Evolutionary conservation across 2,888 invertebrate genomes (phyloP).

Genomic region (Pemphredon lugubris): DNA sequence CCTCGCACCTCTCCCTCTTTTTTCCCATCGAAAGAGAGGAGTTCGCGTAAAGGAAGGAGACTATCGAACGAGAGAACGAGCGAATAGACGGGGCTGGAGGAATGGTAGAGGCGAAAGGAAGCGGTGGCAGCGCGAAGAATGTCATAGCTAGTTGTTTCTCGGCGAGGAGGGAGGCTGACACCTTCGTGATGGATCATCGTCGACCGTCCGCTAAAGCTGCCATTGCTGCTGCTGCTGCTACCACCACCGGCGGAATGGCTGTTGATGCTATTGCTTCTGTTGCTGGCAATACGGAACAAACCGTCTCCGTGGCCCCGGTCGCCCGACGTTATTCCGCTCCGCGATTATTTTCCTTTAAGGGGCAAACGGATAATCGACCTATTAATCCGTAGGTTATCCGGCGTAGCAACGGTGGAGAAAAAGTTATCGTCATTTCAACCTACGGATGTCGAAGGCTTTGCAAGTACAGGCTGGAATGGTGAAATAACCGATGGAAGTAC

Average conservation of each 20-base stretch:
- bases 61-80: constrained; percentile 37
- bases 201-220: constrained; percentile 74
- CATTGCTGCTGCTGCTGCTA: constrained; percentile 68
- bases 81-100: constrained; percentile 61
- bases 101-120: constrained; percentile 68
- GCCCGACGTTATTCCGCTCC: constrained; percentile 18
- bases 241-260: constrained; percentile 48
- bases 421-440: too few relatives aligned
- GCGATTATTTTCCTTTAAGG: background rate
- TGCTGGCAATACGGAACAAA: constrained; percentile 56
- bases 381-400: too few relatives aligned
- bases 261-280: constrained; percentile 66
- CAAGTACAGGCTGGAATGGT: too few relatives aligned
- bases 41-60: constrained; percentile 29
- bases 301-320: constrained; percentile 22
- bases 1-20: background rate
- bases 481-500: too few relatives aligned
- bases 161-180: constrained; percentile 76
- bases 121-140: constrained; percentile 77
- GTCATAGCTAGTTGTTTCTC: constrained; percentile 80
- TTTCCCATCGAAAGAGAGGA: constrained; percentile 14
- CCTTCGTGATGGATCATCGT: constrained; percentile 79
- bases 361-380: background rate
- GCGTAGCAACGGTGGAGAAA: too few relatives aligned
- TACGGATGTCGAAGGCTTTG: too few relatives aligned